Evolutionary conservation across 2,113 vertebrate genomes (phyloP).

Genomic region (Clarias batrachus): DNA sequence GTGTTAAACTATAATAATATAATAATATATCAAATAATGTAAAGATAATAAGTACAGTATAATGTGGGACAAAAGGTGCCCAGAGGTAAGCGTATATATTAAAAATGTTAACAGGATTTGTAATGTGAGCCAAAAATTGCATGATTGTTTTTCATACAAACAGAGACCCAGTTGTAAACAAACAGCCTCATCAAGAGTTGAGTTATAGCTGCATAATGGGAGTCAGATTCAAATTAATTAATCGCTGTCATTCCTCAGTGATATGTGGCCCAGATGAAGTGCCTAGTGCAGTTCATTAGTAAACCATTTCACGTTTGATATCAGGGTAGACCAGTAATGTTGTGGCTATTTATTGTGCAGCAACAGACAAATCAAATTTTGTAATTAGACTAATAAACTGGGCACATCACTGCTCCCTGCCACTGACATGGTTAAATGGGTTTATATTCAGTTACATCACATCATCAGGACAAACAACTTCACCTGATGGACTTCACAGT

Average conservation of each 20-base stretch:
- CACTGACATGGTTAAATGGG: not conserved
- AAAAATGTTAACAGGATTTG: not conserved
- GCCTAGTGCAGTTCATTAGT: not conserved
- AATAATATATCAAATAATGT: not conserved
- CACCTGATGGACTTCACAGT: not conserved
- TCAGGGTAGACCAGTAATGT: not conserved
- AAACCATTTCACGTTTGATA: not conserved
- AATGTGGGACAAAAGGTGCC: not conserved
- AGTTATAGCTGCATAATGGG: not conserved
- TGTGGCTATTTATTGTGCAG: not conserved
- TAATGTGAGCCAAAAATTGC: not conserved
- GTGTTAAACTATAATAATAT: not conserved
- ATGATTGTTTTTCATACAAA: not conserved
- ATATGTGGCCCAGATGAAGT: not conserved
- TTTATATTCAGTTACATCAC: too few relatives aligned
- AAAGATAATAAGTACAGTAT: not conserved
- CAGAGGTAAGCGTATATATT: not conserved
- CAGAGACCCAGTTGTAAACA: not conserved
- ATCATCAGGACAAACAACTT: not conserved
- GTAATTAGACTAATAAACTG: constrained; percentile 2
- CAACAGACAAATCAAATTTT: constrained; percentile 8
- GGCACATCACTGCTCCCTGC: not conserved
- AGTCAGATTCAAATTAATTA: not conserved
- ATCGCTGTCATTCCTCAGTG: not conserved
- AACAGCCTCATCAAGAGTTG: not conserved